Percentiles rank a stretch among this genome's conserved stretches.
phyloP scores from a whole-genome alignment of 2,797 vertebrate genomes.

The Gorsachius magnificus region DNA sequence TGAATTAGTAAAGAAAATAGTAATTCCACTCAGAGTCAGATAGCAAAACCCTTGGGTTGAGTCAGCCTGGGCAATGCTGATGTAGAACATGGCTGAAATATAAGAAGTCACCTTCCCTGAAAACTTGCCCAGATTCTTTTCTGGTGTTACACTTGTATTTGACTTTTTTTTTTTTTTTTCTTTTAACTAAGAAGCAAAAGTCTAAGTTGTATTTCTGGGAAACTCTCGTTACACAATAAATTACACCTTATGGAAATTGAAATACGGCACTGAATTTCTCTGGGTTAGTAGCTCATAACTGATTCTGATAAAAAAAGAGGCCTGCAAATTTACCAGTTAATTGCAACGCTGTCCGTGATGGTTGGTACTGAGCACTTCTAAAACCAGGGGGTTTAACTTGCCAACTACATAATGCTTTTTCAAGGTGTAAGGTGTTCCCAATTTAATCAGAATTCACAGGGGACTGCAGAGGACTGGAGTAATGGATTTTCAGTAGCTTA shows the following conservation, averaged over 20 bases:
- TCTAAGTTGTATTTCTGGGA: background rate
- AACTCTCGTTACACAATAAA: background rate
- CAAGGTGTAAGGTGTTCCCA: background rate
- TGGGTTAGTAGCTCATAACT: background rate
- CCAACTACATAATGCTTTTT: background rate
- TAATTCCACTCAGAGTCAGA: background rate
- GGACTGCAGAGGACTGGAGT: background rate
- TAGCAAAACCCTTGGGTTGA: background rate
- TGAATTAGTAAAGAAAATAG: conserved; percentile 12
- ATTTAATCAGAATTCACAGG: background rate
- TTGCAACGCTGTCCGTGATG: background rate
- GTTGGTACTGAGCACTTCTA: background rate
- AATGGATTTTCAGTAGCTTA: background rate
- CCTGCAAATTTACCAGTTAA: background rate
- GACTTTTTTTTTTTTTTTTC: background rate
- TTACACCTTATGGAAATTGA: background rate
- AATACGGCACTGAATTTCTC: background rate
- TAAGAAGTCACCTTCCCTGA: background rate
- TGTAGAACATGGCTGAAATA: background rate
- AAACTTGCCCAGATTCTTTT: background rate
- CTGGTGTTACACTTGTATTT: background rate
- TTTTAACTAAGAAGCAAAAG: background rate
- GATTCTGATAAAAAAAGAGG: background rate
- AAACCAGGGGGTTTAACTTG: background rate
- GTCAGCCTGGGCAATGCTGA: background rate